Conservation (phyloP, 2,888 invertebrate species). For the Listrodromus nycthemerus region DNA sequence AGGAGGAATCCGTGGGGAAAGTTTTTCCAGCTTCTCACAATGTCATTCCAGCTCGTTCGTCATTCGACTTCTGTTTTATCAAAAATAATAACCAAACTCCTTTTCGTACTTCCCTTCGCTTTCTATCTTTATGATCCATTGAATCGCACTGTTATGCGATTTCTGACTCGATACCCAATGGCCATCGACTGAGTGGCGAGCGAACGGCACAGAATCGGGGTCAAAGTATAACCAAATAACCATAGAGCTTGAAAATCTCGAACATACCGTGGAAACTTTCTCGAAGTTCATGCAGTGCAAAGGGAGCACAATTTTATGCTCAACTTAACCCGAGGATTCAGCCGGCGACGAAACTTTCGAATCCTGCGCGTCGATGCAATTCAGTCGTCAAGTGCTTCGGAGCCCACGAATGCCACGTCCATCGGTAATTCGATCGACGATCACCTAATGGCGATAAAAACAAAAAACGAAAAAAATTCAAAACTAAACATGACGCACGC, state of each 20-base stretch:
- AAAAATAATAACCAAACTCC: conserved; percentile 35
- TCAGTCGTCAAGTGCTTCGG: conserved; percentile 40
- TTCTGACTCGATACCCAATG: conserved; percentile 46
- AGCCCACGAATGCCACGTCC: not conserved
- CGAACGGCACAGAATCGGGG: conserved; percentile 50
- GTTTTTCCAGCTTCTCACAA: conserved; percentile 36
- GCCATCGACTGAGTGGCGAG: conserved; percentile 50
- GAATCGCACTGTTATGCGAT: conserved; percentile 47
- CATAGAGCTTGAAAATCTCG: conserved; percentile 47
- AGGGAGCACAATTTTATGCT: conserved; percentile 66
- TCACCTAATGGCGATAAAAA: not conserved
- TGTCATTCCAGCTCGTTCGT: conserved; percentile 40
- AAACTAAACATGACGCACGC: too few relatives aligned
- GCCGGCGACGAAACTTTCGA: conserved; percentile 58
- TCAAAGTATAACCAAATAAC: conserved; percentile 60
- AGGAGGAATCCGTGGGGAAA: conserved; percentile 46
- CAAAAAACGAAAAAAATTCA: not conserved
- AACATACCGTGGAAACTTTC: conserved; percentile 50
- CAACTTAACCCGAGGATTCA: conserved; percentile 55
- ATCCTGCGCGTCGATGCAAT: conserved; percentile 58
- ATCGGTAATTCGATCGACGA: conserved; percentile 9
- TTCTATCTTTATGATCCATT: conserved; percentile 14
- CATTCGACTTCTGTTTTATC: conserved; percentile 16
- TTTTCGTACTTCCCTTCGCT: not conserved
- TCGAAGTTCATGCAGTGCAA: conserved; percentile 43